Evolutionary conservation across 2,113 vertebrate species (phyloP), one percentile per base, ranked within the genome.

Genomic region (Actenoides lindsayi): DNA sequence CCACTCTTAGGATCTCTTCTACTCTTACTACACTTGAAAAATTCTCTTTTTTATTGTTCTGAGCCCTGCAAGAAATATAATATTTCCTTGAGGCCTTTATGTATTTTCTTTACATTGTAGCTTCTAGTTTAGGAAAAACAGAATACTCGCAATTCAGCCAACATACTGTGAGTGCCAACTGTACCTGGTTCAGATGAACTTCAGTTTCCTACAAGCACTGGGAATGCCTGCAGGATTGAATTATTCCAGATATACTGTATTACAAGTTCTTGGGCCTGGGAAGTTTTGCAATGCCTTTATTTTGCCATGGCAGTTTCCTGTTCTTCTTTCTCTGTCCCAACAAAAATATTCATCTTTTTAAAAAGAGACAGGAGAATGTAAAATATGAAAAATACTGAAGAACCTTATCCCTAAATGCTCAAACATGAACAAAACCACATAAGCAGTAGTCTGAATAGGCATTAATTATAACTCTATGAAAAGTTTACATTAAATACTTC

Each of bases 371-470:
- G 1, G 16, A 85, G n/a, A 74, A 42, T 1, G 5, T 65, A 37
- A 83, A 83, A 81, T 46, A 67, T 10, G 3, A 59, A 89, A 25
- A 57, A 3, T 31, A n/a, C 7, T 59, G 27, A n/a, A 65, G 75
- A 44, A 6, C 0, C 1, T 2, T 46, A 42, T 9, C 16, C 5
- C 1, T 91, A 25, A 51, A 15, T 37, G 10, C 8, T 73, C 20
- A 91, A 74, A 86, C 25, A 1, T n/a, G 18, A 10, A 33, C 5
- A 86, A 69, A 94, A 4, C 3, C 7, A 19, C 3, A 0, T 10
- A 64, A 56, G 7, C 1, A 33, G 1, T 44, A 51, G 6, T 53
- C 33, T 73, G 39, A 83, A 46, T 3, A 73, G 25, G 1, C 13
- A 71, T 41, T 87, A 82, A 37, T 27, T 62, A 21, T 10, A 78